Evolutionary conservation across 2,888 invertebrate species (phyloP), one percentile per base, ranked within the genome.

Genomic region (Dexiosoma caninum): DNA sequence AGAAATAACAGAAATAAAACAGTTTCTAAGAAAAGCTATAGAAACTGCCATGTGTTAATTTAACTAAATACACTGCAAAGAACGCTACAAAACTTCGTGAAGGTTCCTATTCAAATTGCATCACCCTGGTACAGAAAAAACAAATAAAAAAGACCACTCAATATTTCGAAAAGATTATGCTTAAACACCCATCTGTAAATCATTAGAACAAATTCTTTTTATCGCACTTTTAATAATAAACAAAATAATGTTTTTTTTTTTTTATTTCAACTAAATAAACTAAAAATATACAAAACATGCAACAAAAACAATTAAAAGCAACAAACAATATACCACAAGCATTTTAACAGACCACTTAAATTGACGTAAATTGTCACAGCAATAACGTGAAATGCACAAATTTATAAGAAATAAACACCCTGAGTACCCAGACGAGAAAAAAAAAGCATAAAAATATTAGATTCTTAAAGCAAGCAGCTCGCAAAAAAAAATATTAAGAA

Each of bases 361-460:
- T 77, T 81, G 81, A 81, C 81, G 81, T 81, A 81, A 81, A 81
- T 81, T 81, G 81, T 81, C 72, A 53, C 67, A 71, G 75, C 53
- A 76, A 71, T 44, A 71, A 46, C 23, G 53, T 70, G 40, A 71
- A 77, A 64, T 69, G 62, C 40, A 55, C 40, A 55, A n/a, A 57
- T 51, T 66, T 35, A 51, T 35, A 37, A 51, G 27, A 66, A 66
- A 71, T 42, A 77, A 64, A 44, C 7, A 77, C 19, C 32, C 3
- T 23, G n/a, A n/a, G n/a, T n/a, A n/a, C n/a, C n/a, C n/a, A n/a
- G n/a, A n/a, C n/a, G n/a, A n/a, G n/a, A n/a, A n/a, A n/a, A n/a
- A n/a, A n/a, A n/a, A 19, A 14, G 10, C 42, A 72, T 42, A 55
- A 66, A 49, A 21, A 55, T 44, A 42, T 16, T 44, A 62, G 40